Base-by-base conservation (phyloP, 2,113 vertebrate genomes). In the Pedionomus torquatus region DNA sequence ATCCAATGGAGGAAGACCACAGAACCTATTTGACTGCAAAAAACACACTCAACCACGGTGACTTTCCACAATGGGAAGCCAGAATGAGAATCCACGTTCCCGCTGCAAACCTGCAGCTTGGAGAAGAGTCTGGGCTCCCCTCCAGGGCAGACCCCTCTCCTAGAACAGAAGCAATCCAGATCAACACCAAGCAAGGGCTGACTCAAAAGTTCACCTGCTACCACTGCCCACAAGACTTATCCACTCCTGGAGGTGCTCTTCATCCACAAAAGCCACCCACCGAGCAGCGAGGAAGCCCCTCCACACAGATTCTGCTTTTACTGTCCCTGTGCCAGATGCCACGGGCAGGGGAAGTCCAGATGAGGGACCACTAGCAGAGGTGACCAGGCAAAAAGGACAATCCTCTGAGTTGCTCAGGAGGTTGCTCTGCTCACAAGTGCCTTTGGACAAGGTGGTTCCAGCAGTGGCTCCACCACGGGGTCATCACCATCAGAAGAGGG, bases 291-390 rank as follows among this genome's bases (percentile, higher is more conserved):
- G 0, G 21, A 19, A 5, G 51, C 11, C 71, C 41, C 24, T 28
- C 70, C 0, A 0, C 4, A 10, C n/a, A 10, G 30, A 35, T 33
- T 9, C 9, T 13, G 52, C 57, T 52, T 17, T 19, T 30, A 2
- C 35, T 10, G 15, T 15, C 43, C 33, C 33, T 4, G 28, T 28
- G 41, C 37, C 61, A 21, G 35, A 25, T 17, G 54, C 46, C 28
- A 5, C 0, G 0, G 0, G 66, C 18, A 43, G 17, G 23, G 2
- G 11, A 39, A 39, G 61, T 5, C 33, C 11, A 18, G 71, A 9
- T 10, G 16, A 30, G 4, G 37, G 21, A 35, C 48, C 33, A 4
- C 33, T 14, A 31, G 10, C 18, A 37, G 43, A 58, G 49, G 31
- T 37, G 58, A 30, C 24, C 16, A 33, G 39, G 43, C 13, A 17